Percentiles rank a stretch among this genome's conserved stretches.
Conservation (phyloP, 2,113 vertebrate genomes). For the Halichoeres trimaculatus region DNA sequence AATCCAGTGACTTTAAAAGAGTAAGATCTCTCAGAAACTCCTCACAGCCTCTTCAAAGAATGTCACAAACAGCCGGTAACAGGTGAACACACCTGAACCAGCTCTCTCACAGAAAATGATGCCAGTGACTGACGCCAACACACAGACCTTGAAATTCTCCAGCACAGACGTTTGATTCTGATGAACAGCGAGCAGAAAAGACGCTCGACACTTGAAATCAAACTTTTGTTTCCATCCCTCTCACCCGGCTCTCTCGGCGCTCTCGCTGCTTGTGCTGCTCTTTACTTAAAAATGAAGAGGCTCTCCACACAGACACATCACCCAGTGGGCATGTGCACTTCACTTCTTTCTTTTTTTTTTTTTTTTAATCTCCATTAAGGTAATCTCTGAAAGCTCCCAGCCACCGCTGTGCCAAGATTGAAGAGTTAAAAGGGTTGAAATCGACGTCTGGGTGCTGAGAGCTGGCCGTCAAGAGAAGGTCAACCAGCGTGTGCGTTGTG, state of each 20-base stretch:
- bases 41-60: no score
- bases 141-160: conserved; percentile 25
- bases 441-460: conserved; percentile 31
- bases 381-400: conserved; percentile 49
- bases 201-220: neutral
- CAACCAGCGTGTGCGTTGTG: conserved; percentile 33
- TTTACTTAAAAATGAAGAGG: conserved; percentile 24
- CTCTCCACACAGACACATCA: conserved; percentile 10
- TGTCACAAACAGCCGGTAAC: no score
- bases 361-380: conserved; percentile 54
- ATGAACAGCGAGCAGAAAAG: neutral
- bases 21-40: no score
- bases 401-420: conserved; percentile 32
- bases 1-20: no score
- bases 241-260: neutral
- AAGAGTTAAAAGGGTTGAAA: conserved; percentile 60
- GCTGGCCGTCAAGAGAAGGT: conserved; percentile 55
- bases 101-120: no score
- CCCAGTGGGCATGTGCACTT: conserved; percentile 43
- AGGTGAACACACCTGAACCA: no score
- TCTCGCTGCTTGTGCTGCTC: neutral
- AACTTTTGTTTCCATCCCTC: conserved; percentile 17
- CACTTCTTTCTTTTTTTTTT: conserved; percentile 27
- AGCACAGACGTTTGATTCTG: neutral
- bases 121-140: neutral